Evolutionary conservation across 2,113 vertebrate species (phyloP).

Genomic region (Dolichallabes microphthalmus): DNA sequence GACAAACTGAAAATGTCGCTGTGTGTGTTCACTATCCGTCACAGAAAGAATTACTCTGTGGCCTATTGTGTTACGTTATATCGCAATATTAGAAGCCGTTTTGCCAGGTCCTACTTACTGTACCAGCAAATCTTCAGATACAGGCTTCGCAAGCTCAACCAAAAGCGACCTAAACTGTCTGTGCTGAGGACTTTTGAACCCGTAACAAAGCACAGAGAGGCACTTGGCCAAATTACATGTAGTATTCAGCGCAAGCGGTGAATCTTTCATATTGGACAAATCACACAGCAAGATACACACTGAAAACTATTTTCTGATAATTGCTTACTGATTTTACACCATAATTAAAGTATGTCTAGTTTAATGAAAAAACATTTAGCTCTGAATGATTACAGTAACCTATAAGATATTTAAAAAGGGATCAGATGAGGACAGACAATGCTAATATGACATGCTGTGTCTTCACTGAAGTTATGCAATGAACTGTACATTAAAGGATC

Average conservation of each 20-base stretch:
- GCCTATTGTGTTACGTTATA: background rate
- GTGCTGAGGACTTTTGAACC: conserved; percentile 49
- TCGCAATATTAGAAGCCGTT: background rate
- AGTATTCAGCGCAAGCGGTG: background rate
- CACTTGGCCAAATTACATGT: conserved; percentile 26
- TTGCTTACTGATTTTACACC: background rate
- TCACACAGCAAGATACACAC: background rate
- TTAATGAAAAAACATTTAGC: background rate
- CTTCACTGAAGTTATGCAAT: background rate
- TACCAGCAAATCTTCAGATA: conserved; percentile 22
- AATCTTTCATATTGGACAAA: background rate
- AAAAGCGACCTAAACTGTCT: background rate
- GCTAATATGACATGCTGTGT: background rate
- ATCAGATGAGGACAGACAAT: background rate
- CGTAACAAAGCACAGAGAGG: background rate
- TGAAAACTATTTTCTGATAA: background rate
- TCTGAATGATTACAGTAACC: background rate
- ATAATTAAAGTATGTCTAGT: background rate
- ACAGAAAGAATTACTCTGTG: background rate
- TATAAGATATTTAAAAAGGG: background rate
- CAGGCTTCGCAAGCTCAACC: background rate
- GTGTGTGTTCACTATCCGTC: background rate
- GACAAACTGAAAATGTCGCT: conserved; percentile 7
- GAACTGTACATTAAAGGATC: background rate
- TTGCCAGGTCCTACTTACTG: background rate